Percentiles rank a stretch among this genome's conserved stretches.
These are phyloP conservation scores for Mya arenaria DNA, from an alignment of 1,140 invertebrate genomes.

Conservation along the genomic window DNA sequence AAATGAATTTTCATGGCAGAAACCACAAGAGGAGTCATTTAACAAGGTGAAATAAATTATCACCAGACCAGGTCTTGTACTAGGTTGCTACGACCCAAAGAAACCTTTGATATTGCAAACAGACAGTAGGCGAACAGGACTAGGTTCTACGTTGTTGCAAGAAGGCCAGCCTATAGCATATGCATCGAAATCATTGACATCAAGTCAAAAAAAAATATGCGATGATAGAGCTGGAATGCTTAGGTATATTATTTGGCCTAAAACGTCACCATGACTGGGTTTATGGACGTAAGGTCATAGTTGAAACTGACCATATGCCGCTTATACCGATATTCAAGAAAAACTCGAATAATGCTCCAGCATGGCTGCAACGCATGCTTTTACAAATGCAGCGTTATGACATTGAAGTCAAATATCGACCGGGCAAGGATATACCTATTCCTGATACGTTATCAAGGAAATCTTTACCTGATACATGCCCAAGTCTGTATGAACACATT, in stretches of 20 bases:
- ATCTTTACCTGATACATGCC: not conserved
- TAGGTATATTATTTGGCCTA: not conserved
- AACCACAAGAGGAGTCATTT: slow-evolving; percentile 29
- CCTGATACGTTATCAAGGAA: slow-evolving; percentile 68
- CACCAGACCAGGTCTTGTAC: slow-evolving; percentile 4
- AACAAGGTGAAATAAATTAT: slow-evolving; percentile 38
- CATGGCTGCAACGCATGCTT: slow-evolving; percentile 54
- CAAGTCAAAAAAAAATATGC: no score
- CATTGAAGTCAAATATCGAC: slow-evolving; percentile 68
- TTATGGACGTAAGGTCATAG: not conserved
- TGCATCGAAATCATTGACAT: no score
- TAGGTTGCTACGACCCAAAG: slow-evolving; percentile 27
- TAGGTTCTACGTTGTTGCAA: not conserved
- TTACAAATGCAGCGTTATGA: slow-evolving; percentile 79
- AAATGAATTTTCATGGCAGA: not conserved
- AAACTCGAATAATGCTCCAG: slow-evolving; percentile 33
- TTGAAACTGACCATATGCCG: slow-evolving; percentile 1
- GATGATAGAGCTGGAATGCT: no score
- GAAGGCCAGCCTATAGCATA: not conserved
- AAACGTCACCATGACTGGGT: slow-evolving; percentile 1
- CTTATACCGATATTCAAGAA: slow-evolving; percentile 28
- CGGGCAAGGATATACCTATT: slow-evolving; percentile 78
- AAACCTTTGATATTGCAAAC: not conserved
- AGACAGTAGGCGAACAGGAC: not conserved
- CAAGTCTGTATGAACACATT: not conserved